phyloP scores from a whole-genome alignment of 1,140 invertebrate species.

The Diprion similis region DNA sequence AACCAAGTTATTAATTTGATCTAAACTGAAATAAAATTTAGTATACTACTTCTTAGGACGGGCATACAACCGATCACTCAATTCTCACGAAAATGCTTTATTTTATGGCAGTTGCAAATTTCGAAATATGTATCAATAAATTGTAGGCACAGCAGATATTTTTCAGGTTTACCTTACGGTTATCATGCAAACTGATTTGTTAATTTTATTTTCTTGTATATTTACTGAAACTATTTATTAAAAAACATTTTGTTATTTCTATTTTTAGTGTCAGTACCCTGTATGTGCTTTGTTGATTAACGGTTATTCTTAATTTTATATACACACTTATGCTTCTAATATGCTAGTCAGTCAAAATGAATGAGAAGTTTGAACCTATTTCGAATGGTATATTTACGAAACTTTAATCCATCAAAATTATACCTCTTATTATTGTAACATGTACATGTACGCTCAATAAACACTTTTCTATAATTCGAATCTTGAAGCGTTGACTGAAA shows the following conservation, averaged over 20 bases:
- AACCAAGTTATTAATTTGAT: no score
- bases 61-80: no score
- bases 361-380: conserved; percentile 42
- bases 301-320: conserved; percentile 21
- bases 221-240: conserved; percentile 45
- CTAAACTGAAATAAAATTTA: no score
- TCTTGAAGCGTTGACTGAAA: not conserved
- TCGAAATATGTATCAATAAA: no score
- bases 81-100: no score
- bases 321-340: conserved; percentile 48
- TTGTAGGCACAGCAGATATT: no score
- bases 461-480: conserved; percentile 55
- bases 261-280: conserved; percentile 15
- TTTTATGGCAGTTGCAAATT: no score
- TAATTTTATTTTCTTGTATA: conserved; percentile 35
- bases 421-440: conserved; percentile 47
- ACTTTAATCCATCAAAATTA: conserved; percentile 38
- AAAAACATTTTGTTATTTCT: conserved; percentile 32
- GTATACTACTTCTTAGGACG: no score
- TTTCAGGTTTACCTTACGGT: not conserved
- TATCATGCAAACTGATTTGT: not conserved
- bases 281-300: conserved; percentile 29
- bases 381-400: not conserved
- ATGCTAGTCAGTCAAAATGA: conserved; percentile 54
- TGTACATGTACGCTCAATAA: conserved; percentile 60